A percentile compares a stretch with the other conserved stretches of the same genome.
Evolutionary conservation across 2,888 invertebrate species (phyloP).

Genomic region (Tenthredo distinguenda): DNA sequence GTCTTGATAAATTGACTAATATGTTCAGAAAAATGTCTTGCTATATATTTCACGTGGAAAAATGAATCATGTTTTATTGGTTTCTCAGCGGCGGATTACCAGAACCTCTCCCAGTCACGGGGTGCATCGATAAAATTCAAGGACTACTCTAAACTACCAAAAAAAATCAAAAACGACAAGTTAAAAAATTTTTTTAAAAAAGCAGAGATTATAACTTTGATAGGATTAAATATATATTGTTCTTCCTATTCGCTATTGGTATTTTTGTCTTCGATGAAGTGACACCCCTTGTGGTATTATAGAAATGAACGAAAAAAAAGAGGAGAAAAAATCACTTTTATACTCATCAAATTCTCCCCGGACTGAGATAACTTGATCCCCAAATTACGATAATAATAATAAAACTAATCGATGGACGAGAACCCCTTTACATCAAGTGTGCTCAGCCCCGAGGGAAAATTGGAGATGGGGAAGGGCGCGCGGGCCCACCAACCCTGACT

Average conservation of each 20-base stretch:
- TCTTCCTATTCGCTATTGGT: not conserved
- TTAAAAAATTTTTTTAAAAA: not conserved
- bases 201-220: no score
- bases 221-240: not conserved
- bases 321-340: not conserved
- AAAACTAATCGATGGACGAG: conserved; percentile 51
- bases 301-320: not conserved
- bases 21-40: conserved; percentile 59
- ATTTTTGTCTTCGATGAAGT: not conserved
- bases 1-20: conserved; percentile 65
- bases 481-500: conserved; percentile 45
- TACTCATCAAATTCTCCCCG: conserved; percentile 24
- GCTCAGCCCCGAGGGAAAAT: conserved; percentile 35
- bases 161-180: not conserved
- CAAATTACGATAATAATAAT: conserved; percentile 49
- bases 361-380: conserved; percentile 30
- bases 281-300: not conserved
- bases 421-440: conserved; percentile 50
- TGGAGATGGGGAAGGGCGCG: conserved; percentile 11
- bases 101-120: not conserved
- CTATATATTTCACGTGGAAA: conserved; percentile 37
- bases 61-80: conserved; percentile 50
- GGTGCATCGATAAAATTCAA: conserved; percentile 13
- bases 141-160: not conserved
- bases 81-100: conserved; percentile 25